Evolutionary conservation across 2,888 invertebrate species (phyloP).

Genomic region (Cynaeus angustus): DNA sequence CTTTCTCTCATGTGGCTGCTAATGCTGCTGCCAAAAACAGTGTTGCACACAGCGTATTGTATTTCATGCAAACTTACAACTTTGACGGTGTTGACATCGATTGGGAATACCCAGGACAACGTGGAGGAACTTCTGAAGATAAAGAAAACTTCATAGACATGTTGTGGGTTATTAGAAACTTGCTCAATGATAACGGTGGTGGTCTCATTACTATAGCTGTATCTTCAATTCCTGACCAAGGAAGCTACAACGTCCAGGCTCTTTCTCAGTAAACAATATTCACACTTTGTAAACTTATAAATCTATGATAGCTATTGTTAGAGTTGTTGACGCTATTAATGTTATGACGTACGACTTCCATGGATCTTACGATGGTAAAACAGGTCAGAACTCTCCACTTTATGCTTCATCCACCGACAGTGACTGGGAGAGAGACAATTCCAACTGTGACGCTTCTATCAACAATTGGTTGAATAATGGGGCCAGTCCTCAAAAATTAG

Average conservation of each 20-base stretch:
- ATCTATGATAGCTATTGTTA: conserved; percentile 1
- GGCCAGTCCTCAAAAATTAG: conserved; percentile 76
- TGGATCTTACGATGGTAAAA: conserved; percentile 76
- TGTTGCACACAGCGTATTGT: conserved; percentile 75
- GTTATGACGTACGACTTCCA: conserved; percentile 86
- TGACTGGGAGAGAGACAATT: conserved; percentile 50
- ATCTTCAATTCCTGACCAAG: conserved; percentile 71
- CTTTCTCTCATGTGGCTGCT: conserved; percentile 32
- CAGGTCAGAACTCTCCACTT: conserved; percentile 81
- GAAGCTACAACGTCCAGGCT: conserved; percentile 75
- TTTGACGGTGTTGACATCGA: conserved; percentile 83
- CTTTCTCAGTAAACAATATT: conserved; percentile 70
- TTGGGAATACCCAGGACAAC: conserved; percentile 78
- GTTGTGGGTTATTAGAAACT: conserved; percentile 73
- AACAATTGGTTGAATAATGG: conserved; percentile 50
- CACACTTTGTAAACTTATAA: background rate
- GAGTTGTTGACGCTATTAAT: conserved; percentile 77
- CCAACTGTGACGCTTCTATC: conserved; percentile 53
- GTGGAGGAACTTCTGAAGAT: conserved; percentile 70
- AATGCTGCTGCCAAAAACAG: conserved; percentile 66
- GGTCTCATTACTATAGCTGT: conserved; percentile 75
- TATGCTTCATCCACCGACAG: conserved; percentile 70
- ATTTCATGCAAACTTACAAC: conserved; percentile 73
- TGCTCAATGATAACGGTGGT: conserved; percentile 72
- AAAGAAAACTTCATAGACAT: conserved; percentile 63